Evolutionary conservation across 2,888 invertebrate genomes (phyloP).

Genomic region (Drosophila meridionalis): DNA sequence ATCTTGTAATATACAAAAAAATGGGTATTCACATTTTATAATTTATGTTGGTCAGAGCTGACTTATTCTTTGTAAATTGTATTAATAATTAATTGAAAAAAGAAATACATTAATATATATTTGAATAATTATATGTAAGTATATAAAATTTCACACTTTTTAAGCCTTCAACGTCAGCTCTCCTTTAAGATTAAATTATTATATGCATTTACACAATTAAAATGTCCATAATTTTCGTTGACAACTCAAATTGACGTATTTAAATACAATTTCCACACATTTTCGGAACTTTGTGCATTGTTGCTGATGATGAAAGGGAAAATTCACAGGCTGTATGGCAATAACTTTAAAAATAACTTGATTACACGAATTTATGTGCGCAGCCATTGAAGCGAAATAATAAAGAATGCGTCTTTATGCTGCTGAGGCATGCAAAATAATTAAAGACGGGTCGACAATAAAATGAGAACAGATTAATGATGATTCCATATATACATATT

Average conservation of each 20-base stretch:
- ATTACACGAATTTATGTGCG: constrained; percentile 35
- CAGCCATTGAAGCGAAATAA: constrained; percentile 14
- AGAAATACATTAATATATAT: neutral
- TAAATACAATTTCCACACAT: constrained; percentile 15
- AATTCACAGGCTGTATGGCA: neutral
- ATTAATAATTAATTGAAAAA: neutral
- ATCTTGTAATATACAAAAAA: neutral
- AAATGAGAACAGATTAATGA: constrained; percentile 25
- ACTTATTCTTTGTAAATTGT: neutral
- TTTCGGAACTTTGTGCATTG: constrained; percentile 16
- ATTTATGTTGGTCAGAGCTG: neutral
- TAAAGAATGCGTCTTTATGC: constrained; percentile 33
- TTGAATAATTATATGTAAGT: neutral
- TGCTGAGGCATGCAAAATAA: constrained; percentile 49
- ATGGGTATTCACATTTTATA: neutral
- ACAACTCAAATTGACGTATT: constrained; percentile 1
- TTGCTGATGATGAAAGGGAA: neutral
- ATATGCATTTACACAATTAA: neutral
- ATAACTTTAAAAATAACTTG: constrained; percentile 47
- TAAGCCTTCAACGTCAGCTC: neutral
- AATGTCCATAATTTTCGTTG: neutral
- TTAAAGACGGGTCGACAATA: constrained; percentile 46
- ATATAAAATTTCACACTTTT: neutral
- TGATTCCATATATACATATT: constrained; percentile 12
- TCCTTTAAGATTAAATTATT: neutral